These are phyloP conservation scores for Papilio aristodemus DNA, from an alignment of 1,140 invertebrate species.

Conservation along the genomic window DNA sequence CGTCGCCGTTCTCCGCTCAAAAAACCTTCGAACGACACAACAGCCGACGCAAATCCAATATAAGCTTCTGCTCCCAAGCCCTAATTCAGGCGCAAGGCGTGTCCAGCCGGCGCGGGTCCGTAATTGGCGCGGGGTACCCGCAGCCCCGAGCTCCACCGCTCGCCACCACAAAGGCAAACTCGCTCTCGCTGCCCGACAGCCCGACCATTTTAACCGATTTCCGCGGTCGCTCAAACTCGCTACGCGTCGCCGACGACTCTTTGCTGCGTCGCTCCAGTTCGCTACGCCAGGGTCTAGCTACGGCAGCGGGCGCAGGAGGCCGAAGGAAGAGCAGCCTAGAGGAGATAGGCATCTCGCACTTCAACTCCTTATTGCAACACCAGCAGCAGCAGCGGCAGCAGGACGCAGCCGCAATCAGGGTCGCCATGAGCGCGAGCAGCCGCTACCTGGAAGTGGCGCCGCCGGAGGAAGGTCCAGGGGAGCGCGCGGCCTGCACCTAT, in stretches of 20 bases:
- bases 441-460: slow-evolving; percentile 89
- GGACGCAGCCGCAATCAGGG: slow-evolving; percentile 86
- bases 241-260: slow-evolving; percentile 92
- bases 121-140: slow-evolving; percentile 82
- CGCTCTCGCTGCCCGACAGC: slow-evolving; percentile 92
- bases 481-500: slow-evolving; percentile 73
- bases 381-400: slow-evolving; percentile 83
- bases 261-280: slow-evolving; percentile 91
- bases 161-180: slow-evolving; percentile 92
- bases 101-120: slow-evolving; percentile 81
- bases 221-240: slow-evolving; percentile 90
- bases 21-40: slow-evolving; percentile 96
- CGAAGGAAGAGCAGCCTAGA: slow-evolving; percentile 90
- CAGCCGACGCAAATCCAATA: slow-evolving; percentile 93
- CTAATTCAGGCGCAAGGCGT: slow-evolving; percentile 82
- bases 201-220: slow-evolving; percentile 88
- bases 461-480: slow-evolving; percentile 85
- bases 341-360: slow-evolving; percentile 90
- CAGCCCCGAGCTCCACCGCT: slow-evolving; percentile 87
- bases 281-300: slow-evolving; percentile 86
- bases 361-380: slow-evolving; percentile 83
- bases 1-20: slow-evolving; percentile 94
- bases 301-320: slow-evolving; percentile 77
- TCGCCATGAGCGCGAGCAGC: slow-evolving; percentile 91
- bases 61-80: slow-evolving; percentile 91